Conservation (phyloP, 2,797 vertebrate genomes). For the Tokudaia tokunoshimensis region DNA sequence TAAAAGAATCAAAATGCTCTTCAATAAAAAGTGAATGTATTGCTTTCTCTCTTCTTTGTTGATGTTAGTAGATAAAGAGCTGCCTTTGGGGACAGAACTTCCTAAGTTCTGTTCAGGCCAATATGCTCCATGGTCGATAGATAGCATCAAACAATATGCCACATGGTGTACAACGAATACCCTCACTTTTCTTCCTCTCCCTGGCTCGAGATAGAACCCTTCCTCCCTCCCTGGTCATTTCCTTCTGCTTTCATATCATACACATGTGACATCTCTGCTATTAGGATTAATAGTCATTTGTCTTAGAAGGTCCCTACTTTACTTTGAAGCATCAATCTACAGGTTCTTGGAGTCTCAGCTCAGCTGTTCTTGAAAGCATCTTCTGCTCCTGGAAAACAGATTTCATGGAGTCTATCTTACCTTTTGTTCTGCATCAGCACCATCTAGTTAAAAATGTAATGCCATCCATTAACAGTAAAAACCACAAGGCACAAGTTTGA, state of each 20-base stretch:
- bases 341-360: background rate
- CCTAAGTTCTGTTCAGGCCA: background rate
- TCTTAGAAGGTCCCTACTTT: background rate
- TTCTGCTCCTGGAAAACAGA: background rate
- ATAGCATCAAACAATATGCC: background rate
- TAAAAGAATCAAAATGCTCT: background rate
- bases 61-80: background rate
- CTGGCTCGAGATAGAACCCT: background rate
- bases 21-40: background rate
- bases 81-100: background rate
- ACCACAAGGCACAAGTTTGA: background rate
- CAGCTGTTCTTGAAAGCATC: background rate
- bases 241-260: background rate
- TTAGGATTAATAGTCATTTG: background rate
- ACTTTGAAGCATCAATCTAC: background rate
- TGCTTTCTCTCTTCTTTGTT: background rate
- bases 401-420: background rate
- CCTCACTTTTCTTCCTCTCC: background rate
- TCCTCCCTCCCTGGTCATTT: background rate
- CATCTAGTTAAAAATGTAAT: background rate
- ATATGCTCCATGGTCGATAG: background rate
- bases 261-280: background rate
- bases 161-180: background rate
- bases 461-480: background rate
- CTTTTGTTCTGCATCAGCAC: background rate